These are phyloP conservation scores for Neolamprologus sp. DNA, from an alignment of 2,113 vertebrate species.

Conservation along the genomic window DNA sequence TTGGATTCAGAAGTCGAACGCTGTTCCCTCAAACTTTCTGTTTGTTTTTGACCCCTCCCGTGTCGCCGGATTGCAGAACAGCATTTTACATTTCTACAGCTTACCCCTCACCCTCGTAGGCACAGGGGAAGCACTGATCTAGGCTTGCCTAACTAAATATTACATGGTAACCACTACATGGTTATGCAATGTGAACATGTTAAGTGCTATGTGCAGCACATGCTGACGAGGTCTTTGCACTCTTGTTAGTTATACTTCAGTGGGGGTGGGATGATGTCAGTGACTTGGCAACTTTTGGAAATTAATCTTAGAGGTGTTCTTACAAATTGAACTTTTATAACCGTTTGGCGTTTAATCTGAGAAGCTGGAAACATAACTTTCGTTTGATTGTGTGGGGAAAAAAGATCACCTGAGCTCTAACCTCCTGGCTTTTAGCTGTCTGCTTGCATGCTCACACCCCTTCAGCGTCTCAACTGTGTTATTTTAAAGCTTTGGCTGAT, in stretches of 20 bases:
- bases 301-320: not conserved
- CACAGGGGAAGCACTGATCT: not conserved
- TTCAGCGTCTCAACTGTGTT: not conserved
- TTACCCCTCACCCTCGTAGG: not conserved
- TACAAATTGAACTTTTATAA: not conserved
- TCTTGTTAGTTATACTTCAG: not conserved
- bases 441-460: not conserved
- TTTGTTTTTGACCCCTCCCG: not conserved
- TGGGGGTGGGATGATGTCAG: not conserved
- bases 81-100: not conserved
- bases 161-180: slow-evolving; percentile 13
- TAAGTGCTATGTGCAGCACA: not conserved
- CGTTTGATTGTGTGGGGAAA: fast-evolving
- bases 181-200: slow-evolving; percentile 31
- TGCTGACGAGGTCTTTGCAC: not conserved
- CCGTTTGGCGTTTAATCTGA: not conserved
- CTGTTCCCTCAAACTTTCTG: not conserved
- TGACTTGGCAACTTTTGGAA: not conserved
- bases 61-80: not conserved
- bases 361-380: not conserved
- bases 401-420: not conserved
- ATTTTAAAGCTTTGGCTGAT: not conserved
- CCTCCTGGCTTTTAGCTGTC: not conserved
- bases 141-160: slow-evolving; percentile 4
- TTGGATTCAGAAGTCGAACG: not conserved